Evolutionary conservation across 1,140 invertebrate genomes (phyloP).

Genomic region (Lordiphosa stackelbergi): DNA sequence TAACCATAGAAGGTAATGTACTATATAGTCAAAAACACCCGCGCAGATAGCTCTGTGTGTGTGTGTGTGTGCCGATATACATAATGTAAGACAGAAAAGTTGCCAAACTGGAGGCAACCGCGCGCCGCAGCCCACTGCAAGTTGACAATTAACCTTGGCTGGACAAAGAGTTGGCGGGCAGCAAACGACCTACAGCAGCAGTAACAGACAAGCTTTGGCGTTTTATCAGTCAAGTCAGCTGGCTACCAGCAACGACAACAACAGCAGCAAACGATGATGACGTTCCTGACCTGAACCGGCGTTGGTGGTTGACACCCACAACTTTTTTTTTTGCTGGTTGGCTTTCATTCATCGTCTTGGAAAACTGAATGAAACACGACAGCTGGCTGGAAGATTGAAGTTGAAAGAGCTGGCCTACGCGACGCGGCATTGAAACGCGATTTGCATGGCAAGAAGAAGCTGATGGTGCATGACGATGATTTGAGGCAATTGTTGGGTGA

Average conservation of each 20-base stretch:
- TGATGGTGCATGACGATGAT: conserved; percentile 61
- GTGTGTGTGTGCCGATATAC: conserved; percentile 19
- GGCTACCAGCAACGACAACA: conserved; percentile 23
- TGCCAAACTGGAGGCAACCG: conserved; percentile 36
- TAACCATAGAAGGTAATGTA: conserved; percentile 60
- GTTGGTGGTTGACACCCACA: conserved; percentile 70
- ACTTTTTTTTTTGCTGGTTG: conserved; percentile 31
- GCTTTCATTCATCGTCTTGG: conserved; percentile 62
- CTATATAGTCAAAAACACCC: conserved; percentile 65
- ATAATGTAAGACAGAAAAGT: conserved; percentile 50
- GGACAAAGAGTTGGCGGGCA: conserved; percentile 66
- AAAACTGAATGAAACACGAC: conserved; percentile 50
- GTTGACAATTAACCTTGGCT: conserved; percentile 67
- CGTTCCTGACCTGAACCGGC: conserved; percentile 64
- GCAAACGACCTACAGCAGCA: conserved; percentile 67
- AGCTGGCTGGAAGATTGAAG: conserved; percentile 24
- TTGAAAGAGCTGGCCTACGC: conserved; percentile 17
- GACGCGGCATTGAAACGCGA: conserved; percentile 65
- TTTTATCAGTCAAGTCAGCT: conserved; percentile 57
- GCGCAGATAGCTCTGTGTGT: conserved; percentile 31
- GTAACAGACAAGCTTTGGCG: conserved; percentile 33
- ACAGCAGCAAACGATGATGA: conserved; percentile 21
- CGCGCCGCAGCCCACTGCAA: conserved; percentile 57
- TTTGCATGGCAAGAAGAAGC: conserved; percentile 61
- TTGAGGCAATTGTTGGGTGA: conserved; percentile 58